Conservation (phyloP, 2,797 vertebrate species). For the Ispidina picta region DNA sequence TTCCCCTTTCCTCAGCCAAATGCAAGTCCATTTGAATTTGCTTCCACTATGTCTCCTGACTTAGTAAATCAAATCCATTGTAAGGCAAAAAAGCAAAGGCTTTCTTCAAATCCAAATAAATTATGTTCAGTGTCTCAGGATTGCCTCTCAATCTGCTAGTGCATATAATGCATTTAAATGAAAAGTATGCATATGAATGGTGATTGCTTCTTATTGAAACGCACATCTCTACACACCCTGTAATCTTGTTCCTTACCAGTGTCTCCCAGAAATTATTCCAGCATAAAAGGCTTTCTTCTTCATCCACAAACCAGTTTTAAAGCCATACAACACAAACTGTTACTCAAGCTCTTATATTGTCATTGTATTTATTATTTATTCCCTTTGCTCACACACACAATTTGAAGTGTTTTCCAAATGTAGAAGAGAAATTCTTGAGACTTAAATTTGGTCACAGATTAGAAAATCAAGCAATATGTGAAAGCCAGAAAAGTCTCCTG, state of each 20-base stretch:
- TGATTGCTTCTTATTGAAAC: conserved; percentile 70
- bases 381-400: background rate
- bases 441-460: background rate
- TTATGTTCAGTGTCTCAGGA: conserved; percentile 58
- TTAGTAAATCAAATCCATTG: conserved; percentile 67
- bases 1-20: background rate
- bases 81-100: conserved; percentile 61
- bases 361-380: conserved; percentile 46
- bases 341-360: background rate
- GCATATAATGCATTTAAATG: conserved; percentile 71
- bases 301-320: conserved; percentile 41
- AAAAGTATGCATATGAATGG: conserved; percentile 73
- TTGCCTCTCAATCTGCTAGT: conserved; percentile 65
- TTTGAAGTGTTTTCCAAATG: conserved; percentile 29
- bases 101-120: conserved; percentile 69
- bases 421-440: background rate
- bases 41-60: conserved; percentile 3
- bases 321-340: conserved; percentile 12
- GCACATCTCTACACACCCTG: conserved; percentile 63
- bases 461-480: background rate
- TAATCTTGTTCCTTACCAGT: conserved; percentile 65
- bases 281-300: conserved; percentile 58
- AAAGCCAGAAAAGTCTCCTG: background rate
- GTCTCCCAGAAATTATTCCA: conserved; percentile 66
- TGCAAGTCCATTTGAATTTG: conserved; percentile 27